Percentiles rank a stretch among this genome's conserved stretches.
Evolutionary conservation across 2,888 invertebrate species (phyloP).

Genomic region (Nemotelus nigrinus): DNA sequence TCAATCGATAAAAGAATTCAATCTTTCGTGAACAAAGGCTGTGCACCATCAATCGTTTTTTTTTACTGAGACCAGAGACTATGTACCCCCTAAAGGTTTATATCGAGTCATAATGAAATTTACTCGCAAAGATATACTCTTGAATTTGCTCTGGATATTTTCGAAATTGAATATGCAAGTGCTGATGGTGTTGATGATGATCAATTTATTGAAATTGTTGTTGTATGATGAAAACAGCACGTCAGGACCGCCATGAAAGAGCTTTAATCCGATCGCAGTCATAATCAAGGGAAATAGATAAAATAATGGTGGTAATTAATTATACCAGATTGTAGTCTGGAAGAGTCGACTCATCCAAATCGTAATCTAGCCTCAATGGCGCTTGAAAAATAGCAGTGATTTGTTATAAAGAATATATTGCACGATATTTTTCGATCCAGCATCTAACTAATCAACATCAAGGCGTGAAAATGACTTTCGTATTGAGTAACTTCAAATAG

Average conservation of each 20-base stretch:
- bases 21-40: neutral
- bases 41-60: neutral
- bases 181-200: too few relatives aligned
- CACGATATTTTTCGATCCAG: too few relatives aligned
- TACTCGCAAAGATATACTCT: neutral
- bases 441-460: too few relatives aligned
- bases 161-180: neutral
- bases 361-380: too few relatives aligned
- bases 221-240: slow-evolving; percentile 3
- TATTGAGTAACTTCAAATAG: neutral
- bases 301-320: slow-evolving; percentile 16
- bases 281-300: neutral
- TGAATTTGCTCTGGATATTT: slow-evolving; percentile 34
- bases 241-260: slow-evolving; percentile 4
- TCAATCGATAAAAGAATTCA: slow-evolving; percentile 23
- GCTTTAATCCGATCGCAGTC: neutral
- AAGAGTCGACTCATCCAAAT: neutral
- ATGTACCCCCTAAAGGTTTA: slow-evolving; percentile 11
- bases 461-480: slow-evolving; percentile 2
- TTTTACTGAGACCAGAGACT: neutral
- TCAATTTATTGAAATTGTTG: too few relatives aligned
- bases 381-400: too few relatives aligned
- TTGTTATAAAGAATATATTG: too few relatives aligned
- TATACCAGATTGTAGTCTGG: neutral
- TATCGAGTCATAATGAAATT: neutral